phyloP scores from a whole-genome alignment of 2,888 invertebrate genomes.

The Piscicola geometra region DNA sequence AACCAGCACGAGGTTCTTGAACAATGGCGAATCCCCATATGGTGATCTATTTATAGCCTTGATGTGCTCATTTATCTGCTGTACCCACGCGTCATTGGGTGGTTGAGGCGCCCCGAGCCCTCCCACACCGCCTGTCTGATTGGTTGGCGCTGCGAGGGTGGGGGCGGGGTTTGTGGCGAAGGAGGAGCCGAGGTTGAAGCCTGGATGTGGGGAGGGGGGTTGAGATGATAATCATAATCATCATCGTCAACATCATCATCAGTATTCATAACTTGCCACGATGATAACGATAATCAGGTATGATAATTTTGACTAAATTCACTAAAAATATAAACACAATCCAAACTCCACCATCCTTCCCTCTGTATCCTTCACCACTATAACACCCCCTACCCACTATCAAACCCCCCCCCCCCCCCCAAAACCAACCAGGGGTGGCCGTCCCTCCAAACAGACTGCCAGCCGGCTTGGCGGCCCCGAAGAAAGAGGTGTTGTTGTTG shows the following conservation, averaged over 20 bases:
- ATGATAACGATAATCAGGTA: no score
- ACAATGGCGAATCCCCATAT: constrained; percentile 79
- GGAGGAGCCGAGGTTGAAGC: background rate
- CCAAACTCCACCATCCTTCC: no score
- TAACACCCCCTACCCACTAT: no score
- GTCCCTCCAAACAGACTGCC: constrained; percentile 19
- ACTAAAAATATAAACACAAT: no score
- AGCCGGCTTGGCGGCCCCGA: constrained; percentile 57
- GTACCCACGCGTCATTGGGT: constrained; percentile 26
- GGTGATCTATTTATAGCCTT: constrained; percentile 68
- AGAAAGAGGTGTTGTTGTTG: constrained; percentile 39
- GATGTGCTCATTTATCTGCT: constrained; percentile 53
- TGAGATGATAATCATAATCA: no score
- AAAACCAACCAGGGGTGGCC: constrained; percentile 52
- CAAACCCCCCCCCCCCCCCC: no score
- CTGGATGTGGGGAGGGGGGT: background rate
- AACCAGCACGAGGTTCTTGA: constrained; percentile 62
- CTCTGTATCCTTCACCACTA: no score
- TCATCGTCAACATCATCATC: no score
- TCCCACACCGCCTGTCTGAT: no score
- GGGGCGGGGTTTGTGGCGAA: background rate
- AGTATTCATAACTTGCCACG: no score
- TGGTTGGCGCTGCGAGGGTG: constrained; percentile 10
- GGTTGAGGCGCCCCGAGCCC: constrained; percentile 11
- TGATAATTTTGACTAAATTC: no score